These are phyloP conservation scores for Amphiduros pacificus DNA, from an alignment of 2,888 invertebrate species.

Conservation along the genomic window DNA sequence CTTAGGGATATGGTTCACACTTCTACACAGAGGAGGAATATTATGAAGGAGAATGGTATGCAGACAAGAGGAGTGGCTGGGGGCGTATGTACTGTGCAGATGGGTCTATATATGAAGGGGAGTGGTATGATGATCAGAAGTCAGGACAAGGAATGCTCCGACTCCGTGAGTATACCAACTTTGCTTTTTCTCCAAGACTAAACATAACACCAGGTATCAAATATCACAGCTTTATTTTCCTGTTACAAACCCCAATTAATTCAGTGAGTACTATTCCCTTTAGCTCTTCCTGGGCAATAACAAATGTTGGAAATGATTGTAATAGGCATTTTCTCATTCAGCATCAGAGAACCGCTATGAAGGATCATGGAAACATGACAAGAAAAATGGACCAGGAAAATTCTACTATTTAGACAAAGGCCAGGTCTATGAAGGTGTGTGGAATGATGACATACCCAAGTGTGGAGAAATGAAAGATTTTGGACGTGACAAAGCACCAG, in stretches of 20 bases:
- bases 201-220: no score
- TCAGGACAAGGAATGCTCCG: conserved; percentile 59
- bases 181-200: no score
- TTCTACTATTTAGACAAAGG: conserved; percentile 59
- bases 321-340: no score
- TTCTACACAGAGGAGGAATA: conserved; percentile 57
- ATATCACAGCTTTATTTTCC: no score
- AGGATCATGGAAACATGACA: conserved; percentile 58
- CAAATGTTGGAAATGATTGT: no score
- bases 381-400: conserved; percentile 60
- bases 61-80: conserved; percentile 59
- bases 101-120: conserved; percentile 58
- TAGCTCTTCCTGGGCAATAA: no score
- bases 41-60: conserved; percentile 61
- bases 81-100: conserved; percentile 60
- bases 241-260: no score
- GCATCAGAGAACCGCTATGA: conserved; percentile 60
- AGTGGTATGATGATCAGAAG: conserved; percentile 58
- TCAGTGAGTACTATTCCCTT: no score
- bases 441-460: conserved; percentile 59
- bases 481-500: conserved; percentile 53
- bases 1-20: conserved; percentile 59
- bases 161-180: conserved; percentile 42
- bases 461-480: conserved; percentile 59
- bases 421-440: conserved; percentile 58